A percentile compares a stretch with the other conserved stretches of the same genome.
phyloP scores from a whole-genome alignment of 2,888 invertebrate genomes.

The Torymus texanus region DNA sequence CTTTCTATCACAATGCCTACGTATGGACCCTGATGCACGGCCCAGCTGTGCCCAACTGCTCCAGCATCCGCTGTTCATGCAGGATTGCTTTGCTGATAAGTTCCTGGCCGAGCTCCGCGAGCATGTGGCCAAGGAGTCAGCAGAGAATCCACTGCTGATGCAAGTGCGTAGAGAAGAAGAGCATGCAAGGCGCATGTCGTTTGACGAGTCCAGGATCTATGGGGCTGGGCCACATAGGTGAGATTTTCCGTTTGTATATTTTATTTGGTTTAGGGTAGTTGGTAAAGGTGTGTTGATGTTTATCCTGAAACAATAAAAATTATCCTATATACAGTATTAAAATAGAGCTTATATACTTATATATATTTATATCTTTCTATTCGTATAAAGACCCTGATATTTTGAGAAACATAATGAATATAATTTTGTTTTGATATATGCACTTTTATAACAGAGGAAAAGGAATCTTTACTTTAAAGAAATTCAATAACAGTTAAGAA shows the following conservation, averaged over 20 bases:
- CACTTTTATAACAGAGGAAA: too few species aligned
- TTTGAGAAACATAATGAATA: too few species aligned
- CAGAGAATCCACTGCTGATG: slow-evolving; percentile 76
- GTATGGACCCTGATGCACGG: slow-evolving; percentile 82
- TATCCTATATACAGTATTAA: too few species aligned
- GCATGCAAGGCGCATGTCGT: slow-evolving; percentile 59
- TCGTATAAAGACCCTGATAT: too few species aligned
- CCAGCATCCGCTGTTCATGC: slow-evolving; percentile 81
- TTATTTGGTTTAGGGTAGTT: too few species aligned
- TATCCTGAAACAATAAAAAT: too few species aligned
- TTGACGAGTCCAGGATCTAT: slow-evolving; percentile 62
- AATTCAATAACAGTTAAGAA: too few species aligned
- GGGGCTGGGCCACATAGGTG: slow-evolving; percentile 62
- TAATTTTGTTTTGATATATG: too few species aligned
- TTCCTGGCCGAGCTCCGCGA: slow-evolving; percentile 82
- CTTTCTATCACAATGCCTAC: slow-evolving; percentile 78
- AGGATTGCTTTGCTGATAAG: slow-evolving; percentile 81
- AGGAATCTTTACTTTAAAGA: too few species aligned
- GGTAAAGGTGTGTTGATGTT: too few species aligned
- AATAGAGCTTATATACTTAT: too few species aligned
- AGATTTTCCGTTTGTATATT: neutral
- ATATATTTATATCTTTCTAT: too few species aligned
- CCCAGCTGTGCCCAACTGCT: slow-evolving; percentile 81
- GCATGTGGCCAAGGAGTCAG: slow-evolving; percentile 81
- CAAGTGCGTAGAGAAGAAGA: slow-evolving; percentile 66